Evolutionary conservation across 2,888 invertebrate genomes (phyloP), one percentile per base, ranked within the genome.

Genomic region (Hydrotaea cyrtoneurina): DNA sequence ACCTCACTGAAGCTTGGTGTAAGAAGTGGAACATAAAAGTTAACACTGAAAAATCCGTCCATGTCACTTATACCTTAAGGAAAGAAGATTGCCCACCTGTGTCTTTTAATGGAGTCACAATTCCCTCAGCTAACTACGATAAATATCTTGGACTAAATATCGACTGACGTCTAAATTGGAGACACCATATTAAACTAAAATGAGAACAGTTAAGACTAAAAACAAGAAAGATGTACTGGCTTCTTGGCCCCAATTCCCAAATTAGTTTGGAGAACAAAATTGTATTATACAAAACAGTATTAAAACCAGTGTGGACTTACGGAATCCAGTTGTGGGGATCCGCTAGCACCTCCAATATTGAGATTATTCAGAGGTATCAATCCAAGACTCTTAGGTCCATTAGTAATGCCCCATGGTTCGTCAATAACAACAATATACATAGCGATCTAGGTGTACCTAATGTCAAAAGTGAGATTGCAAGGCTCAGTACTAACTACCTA

Each of bases 241-340:
- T 69, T 26, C 53, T 71, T 17, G 55, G 57, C 13, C 31, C 46
- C 3, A 21, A 55, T 19, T 57, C 59, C 7, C 2, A 59, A 46
- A 2, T 75, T 17, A 23, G 21, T n/a, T 17, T 75, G 3, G 17
- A 75, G 21, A 75, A 62, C 62, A 62, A 26, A 19, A 3, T 75
- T 43, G 15, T 36, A 62, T 21, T 74, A 4, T 75, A 46, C 23
- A 75, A 75, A 46, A 46, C 62, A 21, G 43, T 75, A 53, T 76
- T 64, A 11, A 55, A 55, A 11, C 55, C 19, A 19, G 55, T 55
- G 55, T 55, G 55, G 55, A 55, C 55, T 19, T 55, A 55, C 19
- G 19, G 19, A 17, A 55, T 55, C 11, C 4, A 55, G 19, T 17
- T 55, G 11, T 55, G 55, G 55, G 55, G 55, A 36, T 5, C 36